These are phyloP conservation scores for Axea sp. DNA, from an alignment of 2,888 invertebrate genomes.

Conservation along the genomic window DNA sequence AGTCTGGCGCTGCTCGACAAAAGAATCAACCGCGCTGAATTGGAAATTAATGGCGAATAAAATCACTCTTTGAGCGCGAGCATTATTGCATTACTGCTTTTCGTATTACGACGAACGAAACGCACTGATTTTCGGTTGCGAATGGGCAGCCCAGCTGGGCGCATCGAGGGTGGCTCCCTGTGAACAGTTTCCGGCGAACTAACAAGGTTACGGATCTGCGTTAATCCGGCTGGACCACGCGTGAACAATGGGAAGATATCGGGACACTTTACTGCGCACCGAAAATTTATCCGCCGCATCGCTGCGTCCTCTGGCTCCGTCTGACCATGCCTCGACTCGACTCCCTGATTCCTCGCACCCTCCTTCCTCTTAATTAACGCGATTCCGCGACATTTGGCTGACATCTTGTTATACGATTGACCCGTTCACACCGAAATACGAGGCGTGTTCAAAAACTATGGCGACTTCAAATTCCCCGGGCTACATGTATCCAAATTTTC, in stretches of 20 bases:
- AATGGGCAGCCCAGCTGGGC: constrained; percentile 41
- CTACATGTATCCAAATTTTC: too few species aligned
- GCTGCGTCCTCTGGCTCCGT: constrained; percentile 7
- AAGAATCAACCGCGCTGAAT: too few species aligned
- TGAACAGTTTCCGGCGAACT: constrained; percentile 78
- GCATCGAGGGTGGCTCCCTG: constrained; percentile 72
- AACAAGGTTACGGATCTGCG: constrained; percentile 75
- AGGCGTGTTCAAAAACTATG: too few species aligned
- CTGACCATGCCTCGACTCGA: constrained; percentile 12
- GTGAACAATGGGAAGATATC: constrained; percentile 75
- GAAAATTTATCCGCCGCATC: constrained; percentile 64
- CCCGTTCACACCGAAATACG: too few species aligned
- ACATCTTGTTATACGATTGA: too few species aligned
- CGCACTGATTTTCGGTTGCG: constrained; percentile 42
- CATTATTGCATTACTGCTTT: constrained; percentile 51
- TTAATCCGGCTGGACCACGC: constrained; percentile 65
- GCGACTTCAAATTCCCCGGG: too few species aligned
- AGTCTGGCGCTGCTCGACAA: too few species aligned
- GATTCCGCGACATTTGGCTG: too few species aligned
- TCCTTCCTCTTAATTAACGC: neutral
- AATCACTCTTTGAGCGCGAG: constrained; percentile 25
- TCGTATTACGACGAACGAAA: constrained; percentile 46
- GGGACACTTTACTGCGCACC: constrained; percentile 67
- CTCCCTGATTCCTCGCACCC: too few species aligned
- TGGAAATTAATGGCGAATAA: too few species aligned